Evolutionary conservation across 2,113 vertebrate species (phyloP).

Genomic region (Vombatus ursinus): DNA sequence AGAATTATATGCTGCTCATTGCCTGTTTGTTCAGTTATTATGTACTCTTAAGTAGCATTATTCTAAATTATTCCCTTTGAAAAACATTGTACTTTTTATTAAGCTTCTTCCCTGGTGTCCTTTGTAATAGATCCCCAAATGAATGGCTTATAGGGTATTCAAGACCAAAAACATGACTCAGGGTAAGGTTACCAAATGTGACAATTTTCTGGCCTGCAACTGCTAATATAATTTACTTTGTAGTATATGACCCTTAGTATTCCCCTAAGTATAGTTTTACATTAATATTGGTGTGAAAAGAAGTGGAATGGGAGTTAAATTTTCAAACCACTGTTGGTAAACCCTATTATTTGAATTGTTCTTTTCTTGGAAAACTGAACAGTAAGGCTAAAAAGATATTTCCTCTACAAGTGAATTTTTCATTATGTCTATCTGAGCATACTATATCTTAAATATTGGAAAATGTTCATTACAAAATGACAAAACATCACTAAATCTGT

Average conservation of each 20-base stretch:
- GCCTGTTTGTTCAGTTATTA: conserved; percentile 81
- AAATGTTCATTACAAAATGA: not conserved
- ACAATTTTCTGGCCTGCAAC: conserved; percentile 53
- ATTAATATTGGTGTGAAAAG: not conserved
- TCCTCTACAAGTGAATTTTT: conserved; percentile 18
- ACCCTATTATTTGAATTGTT: not conserved
- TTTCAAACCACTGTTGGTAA: conserved; percentile 11
- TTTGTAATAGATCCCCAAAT: conserved; percentile 36
- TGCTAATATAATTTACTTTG: conserved; percentile 49
- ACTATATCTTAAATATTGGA: not conserved
- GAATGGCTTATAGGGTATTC: not conserved
- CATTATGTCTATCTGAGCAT: not conserved
- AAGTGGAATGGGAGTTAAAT: not conserved
- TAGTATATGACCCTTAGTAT: not conserved
- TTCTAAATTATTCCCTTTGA: conserved; percentile 72
- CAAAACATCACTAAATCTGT: conserved; percentile 19
- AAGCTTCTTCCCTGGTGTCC: conserved; percentile 40
- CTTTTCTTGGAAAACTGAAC: not conserved
- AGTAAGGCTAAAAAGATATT: not conserved
- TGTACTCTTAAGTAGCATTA: conserved; percentile 63
- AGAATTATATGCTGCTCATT: conserved; percentile 78
- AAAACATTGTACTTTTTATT: conserved; percentile 68
- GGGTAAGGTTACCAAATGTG: not conserved
- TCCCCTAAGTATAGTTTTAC: conserved; percentile 26
- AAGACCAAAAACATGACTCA: not conserved